phyloP scores from a whole-genome alignment of 2,113 vertebrate species.

The Passer domesticus region DNA sequence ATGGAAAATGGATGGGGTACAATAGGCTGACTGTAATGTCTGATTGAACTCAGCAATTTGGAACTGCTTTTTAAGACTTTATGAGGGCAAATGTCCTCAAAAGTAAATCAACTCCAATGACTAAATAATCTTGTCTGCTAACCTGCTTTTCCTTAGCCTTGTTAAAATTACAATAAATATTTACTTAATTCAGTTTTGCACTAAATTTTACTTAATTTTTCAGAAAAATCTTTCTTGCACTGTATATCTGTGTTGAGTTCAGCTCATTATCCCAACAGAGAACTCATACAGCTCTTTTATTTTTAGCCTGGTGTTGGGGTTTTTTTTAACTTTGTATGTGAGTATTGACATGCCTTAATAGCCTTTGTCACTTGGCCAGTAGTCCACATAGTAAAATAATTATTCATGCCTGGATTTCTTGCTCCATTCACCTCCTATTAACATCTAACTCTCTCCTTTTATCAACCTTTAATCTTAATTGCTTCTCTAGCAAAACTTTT shows the following conservation, averaged over 20 bases:
- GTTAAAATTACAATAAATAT: neutral
- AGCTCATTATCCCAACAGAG: neutral
- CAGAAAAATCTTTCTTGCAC: neutral
- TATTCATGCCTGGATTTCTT: neutral
- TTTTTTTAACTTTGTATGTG: neutral
- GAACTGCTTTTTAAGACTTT: neutral
- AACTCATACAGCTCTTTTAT: neutral
- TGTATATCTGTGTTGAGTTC: neutral
- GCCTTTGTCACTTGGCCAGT: neutral
- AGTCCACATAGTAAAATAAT: neutral
- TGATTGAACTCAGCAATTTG: neutral
- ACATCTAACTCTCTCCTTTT: neutral
- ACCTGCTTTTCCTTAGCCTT: neutral
- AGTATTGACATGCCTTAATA: neutral
- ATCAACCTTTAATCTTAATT: neutral
- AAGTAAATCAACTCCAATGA: neutral
- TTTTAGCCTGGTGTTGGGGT: neutral
- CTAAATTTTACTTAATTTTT: neutral
- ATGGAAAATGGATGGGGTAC: neutral
- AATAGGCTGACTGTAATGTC: neutral
- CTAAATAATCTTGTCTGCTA: neutral
- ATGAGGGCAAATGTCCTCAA: neutral
- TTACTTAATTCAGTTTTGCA: neutral
- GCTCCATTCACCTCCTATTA: neutral
- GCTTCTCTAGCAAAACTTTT: neutral